phyloP scores from a whole-genome alignment of 2,113 vertebrate species.

The Onychostoma macrolepis region DNA sequence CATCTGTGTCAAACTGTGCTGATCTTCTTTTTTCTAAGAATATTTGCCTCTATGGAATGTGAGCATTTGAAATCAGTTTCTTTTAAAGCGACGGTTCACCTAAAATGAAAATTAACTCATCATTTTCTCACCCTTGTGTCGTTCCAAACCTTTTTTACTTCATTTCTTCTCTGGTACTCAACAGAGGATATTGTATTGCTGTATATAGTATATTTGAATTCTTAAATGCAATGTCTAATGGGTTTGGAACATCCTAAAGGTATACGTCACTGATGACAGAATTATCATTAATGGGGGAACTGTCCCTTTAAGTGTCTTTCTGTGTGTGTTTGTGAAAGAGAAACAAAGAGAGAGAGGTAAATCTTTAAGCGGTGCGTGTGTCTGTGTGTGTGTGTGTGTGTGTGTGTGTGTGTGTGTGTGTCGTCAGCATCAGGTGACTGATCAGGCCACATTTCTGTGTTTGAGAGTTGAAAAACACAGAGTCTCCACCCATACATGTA shows the following conservation, averaged over 20 bases:
- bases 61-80: background rate
- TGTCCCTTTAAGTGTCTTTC: background rate
- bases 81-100: background rate
- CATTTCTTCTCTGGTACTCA: no score
- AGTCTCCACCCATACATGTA: conserved; percentile 29
- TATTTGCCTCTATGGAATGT: conserved; percentile 1
- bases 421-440: conserved; percentile 68
- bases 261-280: no score
- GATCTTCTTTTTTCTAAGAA: background rate
- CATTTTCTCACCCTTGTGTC: background rate
- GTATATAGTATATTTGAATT: no score
- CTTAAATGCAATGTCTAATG: no score
- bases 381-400: no score
- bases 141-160: background rate
- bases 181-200: no score
- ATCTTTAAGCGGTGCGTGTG: background rate
- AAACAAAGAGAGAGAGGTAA: conserved; percentile 21
- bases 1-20: conserved; percentile 6
- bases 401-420: conserved; percentile 25
- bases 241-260: no score
- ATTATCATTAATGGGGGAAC: background rate
- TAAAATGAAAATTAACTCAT: background rate
- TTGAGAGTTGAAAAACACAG: background rate
- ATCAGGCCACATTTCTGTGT: conserved; percentile 65
- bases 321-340: conserved; percentile 18